Percentiles rank a stretch among this genome's conserved stretches.
These are phyloP conservation scores for Prochilodus magdalenae DNA, from an alignment of 2,113 vertebrate species.

Conservation along the genomic window DNA sequence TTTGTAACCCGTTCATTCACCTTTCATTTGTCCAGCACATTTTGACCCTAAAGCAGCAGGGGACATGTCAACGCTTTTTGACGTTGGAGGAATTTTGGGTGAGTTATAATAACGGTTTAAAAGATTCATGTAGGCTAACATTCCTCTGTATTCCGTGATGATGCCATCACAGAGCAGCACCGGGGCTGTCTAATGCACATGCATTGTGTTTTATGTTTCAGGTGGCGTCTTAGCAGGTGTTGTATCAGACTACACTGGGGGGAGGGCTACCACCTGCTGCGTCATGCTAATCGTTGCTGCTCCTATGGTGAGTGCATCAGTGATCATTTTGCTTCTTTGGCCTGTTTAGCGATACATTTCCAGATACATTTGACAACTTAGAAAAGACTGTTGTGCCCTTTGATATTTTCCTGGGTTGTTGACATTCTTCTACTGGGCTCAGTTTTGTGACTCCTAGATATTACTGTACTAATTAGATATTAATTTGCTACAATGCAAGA, in stretches of 20 bases:
- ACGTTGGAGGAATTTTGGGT: conserved; percentile 96
- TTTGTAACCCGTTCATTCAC: neutral
- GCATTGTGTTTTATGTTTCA: conserved; percentile 57
- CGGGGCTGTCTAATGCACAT: neutral
- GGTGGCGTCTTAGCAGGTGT: conserved; percentile 91
- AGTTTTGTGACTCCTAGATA: neutral
- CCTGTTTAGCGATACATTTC: neutral
- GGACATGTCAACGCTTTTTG: conserved; percentile 94
- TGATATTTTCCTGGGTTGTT: too few species aligned
- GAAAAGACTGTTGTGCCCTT: neutral
- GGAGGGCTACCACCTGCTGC: conserved; percentile 91
- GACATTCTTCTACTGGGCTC: neutral
- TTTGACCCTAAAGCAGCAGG: conserved; percentile 90
- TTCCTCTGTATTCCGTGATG: neutral
- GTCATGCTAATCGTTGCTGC: conserved; percentile 89
- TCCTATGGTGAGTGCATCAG: conserved; percentile 83
- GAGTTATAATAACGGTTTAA: too few species aligned
- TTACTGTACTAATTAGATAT: too few species aligned
- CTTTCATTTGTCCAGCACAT: conserved; percentile 79
- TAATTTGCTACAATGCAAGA: too few species aligned
- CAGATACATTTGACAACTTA: neutral
- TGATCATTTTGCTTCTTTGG: neutral
- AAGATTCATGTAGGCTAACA: neutral
- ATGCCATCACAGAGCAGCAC: neutral
- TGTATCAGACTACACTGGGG: conserved; percentile 87